A percentile compares a stretch with the other conserved stretches of the same genome.
phyloP scores from a whole-genome alignment of 1,140 invertebrate genomes.

The Druon quercuslanigerum region DNA sequence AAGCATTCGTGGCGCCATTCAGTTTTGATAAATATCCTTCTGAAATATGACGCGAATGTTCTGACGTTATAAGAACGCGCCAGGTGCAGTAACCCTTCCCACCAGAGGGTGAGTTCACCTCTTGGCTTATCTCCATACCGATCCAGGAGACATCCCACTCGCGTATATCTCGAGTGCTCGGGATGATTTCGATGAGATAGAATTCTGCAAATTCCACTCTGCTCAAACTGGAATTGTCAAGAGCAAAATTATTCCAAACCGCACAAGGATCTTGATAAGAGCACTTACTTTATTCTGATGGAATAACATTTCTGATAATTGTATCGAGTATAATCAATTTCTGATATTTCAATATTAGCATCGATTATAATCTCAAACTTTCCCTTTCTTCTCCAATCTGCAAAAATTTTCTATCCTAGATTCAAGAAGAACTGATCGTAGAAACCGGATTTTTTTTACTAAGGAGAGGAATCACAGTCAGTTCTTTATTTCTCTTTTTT shows the following conservation, averaged over 20 bases:
- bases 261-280: too few species aligned
- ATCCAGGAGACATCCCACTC: slow-evolving; percentile 29
- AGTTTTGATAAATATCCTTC: slow-evolving; percentile 30
- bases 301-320: too few species aligned
- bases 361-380: too few species aligned
- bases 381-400: too few species aligned
- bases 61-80: slow-evolving; percentile 30
- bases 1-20: slow-evolving; percentile 24
- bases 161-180: slow-evolving; percentile 20
- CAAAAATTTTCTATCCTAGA: too few species aligned
- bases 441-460: too few species aligned
- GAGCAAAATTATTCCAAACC: background rate
- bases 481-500: too few species aligned
- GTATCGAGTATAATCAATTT: too few species aligned
- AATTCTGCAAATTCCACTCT: slow-evolving; percentile 6
- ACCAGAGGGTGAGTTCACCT: background rate
- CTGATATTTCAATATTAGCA: too few species aligned
- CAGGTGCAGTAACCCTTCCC: slow-evolving; percentile 5
- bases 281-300: too few species aligned
- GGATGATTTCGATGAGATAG: slow-evolving; percentile 21
- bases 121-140: slow-evolving; percentile 26
- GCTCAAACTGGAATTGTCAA: slow-evolving; percentile 12
- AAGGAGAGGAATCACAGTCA: too few species aligned
- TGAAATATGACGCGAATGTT: slow-evolving; percentile 29
- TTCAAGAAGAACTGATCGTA: too few species aligned